phyloP scores from a whole-genome alignment of 2,888 invertebrate genomes.

The Harpalus rubripes region DNA sequence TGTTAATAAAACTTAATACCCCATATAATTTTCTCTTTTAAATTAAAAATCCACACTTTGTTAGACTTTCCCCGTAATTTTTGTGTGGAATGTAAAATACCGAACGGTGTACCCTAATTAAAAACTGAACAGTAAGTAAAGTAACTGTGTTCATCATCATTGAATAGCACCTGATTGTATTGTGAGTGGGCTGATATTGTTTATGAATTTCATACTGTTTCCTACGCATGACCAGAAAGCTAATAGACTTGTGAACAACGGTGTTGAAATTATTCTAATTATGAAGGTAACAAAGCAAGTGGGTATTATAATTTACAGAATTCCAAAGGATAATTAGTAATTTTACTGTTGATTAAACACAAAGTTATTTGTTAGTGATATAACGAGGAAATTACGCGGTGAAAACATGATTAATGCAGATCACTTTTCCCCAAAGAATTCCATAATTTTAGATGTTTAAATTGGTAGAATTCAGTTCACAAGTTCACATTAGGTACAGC shows the following conservation, averaged over 20 bases:
- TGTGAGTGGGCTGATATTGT: conserved; percentile 27
- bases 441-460: background rate
- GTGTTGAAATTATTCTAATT: conserved; percentile 40
- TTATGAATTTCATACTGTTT: conserved; percentile 23
- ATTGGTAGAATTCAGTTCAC: too few species aligned
- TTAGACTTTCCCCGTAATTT: background rate
- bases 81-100: background rate
- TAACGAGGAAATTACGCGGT: background rate
- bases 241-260: conserved; percentile 38
- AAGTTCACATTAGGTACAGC: too few species aligned
- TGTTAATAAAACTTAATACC: background rate
- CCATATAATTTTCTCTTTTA: background rate
- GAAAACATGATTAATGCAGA: background rate
- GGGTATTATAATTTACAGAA: conserved; percentile 13
- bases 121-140: conserved; percentile 19
- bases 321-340: conserved; percentile 23
- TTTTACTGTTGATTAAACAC: conserved; percentile 9
- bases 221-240: conserved; percentile 27
- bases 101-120: conserved; percentile 34
- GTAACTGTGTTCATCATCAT: conserved; percentile 18
- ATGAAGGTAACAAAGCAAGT: conserved; percentile 28
- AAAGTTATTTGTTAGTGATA: background rate
- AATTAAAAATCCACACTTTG: background rate
- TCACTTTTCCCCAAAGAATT: background rate
- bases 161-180: conserved; percentile 30